Evolutionary conservation across 2,113 vertebrate species (phyloP).

Genomic region (Zosterops japonicus): DNA sequence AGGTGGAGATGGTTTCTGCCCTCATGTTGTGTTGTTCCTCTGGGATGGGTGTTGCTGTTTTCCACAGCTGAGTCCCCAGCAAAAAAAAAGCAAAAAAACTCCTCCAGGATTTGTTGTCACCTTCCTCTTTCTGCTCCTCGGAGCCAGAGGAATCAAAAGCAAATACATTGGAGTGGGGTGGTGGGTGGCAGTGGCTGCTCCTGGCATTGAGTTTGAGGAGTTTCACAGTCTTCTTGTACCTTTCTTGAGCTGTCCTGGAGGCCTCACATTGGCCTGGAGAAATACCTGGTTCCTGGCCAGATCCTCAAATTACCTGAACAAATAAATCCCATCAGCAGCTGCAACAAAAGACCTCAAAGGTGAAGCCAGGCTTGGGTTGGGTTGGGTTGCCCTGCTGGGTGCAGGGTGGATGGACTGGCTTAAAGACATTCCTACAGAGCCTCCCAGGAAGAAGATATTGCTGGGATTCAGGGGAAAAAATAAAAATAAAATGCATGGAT

Average conservation of each 20-base stretch:
- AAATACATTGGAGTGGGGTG: accelerated
- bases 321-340: neutral
- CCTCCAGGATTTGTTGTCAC: neutral
- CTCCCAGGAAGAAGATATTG: neutral
- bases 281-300: neutral
- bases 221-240: accelerated
- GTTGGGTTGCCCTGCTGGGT: accelerated
- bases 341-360: accelerated
- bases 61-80: neutral
- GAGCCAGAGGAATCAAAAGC: neutral
- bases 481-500: accelerated
- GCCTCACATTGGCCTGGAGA: neutral
- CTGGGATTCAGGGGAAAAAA: neutral
- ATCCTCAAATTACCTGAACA: neutral
- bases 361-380: neutral
- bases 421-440: neutral
- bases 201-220: accelerated
- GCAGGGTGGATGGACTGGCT: neutral
- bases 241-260: neutral
- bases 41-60: neutral
- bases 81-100: neutral
- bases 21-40: neutral
- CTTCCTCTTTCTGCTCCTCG: accelerated
- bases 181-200: neutral
- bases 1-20: neutral